Evolutionary conservation across 2,113 vertebrate species (phyloP).

Genomic region (Leptobrachium leishanense): DNA sequence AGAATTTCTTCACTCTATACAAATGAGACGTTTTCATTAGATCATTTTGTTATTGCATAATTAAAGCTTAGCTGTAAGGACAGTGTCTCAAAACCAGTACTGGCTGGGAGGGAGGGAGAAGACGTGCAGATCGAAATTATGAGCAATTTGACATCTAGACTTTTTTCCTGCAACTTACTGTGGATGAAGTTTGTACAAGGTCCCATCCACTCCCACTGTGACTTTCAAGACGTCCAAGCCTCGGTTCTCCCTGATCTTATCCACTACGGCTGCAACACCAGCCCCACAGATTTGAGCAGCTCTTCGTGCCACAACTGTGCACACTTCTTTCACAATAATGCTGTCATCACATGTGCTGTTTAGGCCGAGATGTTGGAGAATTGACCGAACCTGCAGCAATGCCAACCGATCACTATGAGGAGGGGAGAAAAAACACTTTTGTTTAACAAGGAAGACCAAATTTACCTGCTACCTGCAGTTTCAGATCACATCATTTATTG

Average conservation of each 20-base stretch:
- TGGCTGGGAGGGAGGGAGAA: too few species aligned
- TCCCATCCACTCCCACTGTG: slow-evolving; percentile 92
- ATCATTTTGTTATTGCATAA: too few species aligned
- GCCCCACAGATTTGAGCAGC: slow-evolving; percentile 91
- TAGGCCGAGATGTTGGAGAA: slow-evolving; percentile 89
- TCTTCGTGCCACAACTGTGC: slow-evolving; percentile 77
- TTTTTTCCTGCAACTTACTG: slow-evolving; percentile 74
- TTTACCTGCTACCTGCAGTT: too few species aligned
- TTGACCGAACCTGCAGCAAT: slow-evolving; percentile 90
- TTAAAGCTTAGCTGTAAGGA: too few species aligned
- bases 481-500: too few species aligned
- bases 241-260: slow-evolving; percentile 89
- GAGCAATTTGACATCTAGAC: too few species aligned
- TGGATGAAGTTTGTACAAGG: slow-evolving; percentile 93
- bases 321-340: slow-evolving; percentile 96
- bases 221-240: slow-evolving; percentile 80
- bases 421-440: not conserved
- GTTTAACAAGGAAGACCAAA: too few species aligned
- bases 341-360: slow-evolving; percentile 92
- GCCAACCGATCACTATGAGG: slow-evolving; percentile 84
- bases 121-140: too few species aligned
- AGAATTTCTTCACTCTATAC: too few species aligned
- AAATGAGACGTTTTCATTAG: too few species aligned
- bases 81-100: too few species aligned
- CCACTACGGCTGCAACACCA: slow-evolving; percentile 88